phyloP scores from a whole-genome alignment of 1,140 invertebrate species.

The Drosophila azteca region DNA sequence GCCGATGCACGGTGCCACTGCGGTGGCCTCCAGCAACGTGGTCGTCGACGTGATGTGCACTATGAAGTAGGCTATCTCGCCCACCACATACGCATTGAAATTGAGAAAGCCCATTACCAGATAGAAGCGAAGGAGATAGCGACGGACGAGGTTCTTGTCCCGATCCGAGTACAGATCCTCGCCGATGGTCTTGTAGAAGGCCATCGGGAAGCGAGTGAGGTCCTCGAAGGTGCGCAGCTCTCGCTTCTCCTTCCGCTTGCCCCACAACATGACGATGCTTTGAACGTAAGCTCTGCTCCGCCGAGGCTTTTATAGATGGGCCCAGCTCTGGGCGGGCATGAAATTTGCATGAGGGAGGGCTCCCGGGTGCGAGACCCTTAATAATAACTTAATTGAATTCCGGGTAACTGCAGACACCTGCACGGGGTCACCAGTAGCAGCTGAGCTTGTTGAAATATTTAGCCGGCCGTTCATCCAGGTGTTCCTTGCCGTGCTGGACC shows the following conservation, averaged over 20 bases:
- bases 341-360: constrained; percentile 63
- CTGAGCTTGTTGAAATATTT: constrained; percentile 49
- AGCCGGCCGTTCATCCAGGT: constrained; percentile 11
- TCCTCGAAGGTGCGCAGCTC: constrained; percentile 61
- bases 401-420: constrained; percentile 65
- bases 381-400: constrained; percentile 50
- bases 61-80: constrained; percentile 70
- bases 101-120: constrained; percentile 64
- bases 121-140: constrained; percentile 55
- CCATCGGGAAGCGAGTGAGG: constrained; percentile 59
- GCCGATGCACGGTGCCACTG: constrained; percentile 70
- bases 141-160: constrained; percentile 53
- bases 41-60: constrained; percentile 68
- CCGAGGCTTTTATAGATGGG: constrained; percentile 39
- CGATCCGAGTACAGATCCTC: constrained; percentile 68
- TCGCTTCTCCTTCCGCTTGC: constrained; percentile 27
- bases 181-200: constrained; percentile 73
- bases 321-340: constrained; percentile 21
- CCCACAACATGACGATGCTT: constrained; percentile 39
- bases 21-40: constrained; percentile 66
- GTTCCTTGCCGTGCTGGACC: no score
- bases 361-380: constrained; percentile 16
- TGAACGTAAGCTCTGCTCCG: background rate
- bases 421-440: background rate
- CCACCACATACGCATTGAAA: constrained; percentile 69